These are phyloP conservation scores for Ascaphus truei DNA, from an alignment of 2,113 vertebrate genomes.

Conservation along the genomic window DNA sequence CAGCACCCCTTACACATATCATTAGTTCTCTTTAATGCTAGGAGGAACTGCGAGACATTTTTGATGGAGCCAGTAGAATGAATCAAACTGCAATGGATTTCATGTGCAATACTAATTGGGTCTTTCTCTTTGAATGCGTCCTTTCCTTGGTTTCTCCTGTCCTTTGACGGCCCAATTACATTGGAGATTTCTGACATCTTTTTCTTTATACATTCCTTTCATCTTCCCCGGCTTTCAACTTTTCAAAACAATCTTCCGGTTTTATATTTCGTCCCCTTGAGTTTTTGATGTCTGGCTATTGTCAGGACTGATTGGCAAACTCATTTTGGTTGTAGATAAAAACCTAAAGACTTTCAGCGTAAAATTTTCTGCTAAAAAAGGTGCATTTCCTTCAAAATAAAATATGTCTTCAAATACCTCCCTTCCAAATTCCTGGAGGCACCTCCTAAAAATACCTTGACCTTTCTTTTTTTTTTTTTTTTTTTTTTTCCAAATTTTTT, in stretches of 20 bases:
- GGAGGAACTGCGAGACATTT: too few species aligned
- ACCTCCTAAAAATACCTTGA: too few species aligned
- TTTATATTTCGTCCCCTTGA: background rate
- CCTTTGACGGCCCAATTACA: background rate
- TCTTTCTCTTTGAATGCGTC: too few species aligned
- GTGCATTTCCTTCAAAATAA: too few species aligned
- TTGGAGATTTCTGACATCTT: background rate
- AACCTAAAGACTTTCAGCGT: background rate
- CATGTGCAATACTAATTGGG: background rate
- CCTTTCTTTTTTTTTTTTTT: too few species aligned
- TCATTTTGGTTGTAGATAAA: background rate
- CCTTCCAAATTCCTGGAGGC: too few species aligned
- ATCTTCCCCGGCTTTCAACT: background rate
- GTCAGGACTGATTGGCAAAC: background rate
- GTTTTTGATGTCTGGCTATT: background rate
- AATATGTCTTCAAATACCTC: too few species aligned
- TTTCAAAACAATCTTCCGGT: background rate
- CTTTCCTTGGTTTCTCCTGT: background rate
- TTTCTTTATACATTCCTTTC: background rate
- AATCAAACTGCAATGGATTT: background rate
- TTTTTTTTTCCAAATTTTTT: too few species aligned
- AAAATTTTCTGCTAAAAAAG: background rate
- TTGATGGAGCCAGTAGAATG: too few species aligned
- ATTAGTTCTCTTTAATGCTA: too few species aligned
- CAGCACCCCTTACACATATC: too few species aligned